Base-by-base conservation (phyloP, 30 jellyfish, hydroid and myxozoan genomes). In the Morbakka virulenta region DNA sequence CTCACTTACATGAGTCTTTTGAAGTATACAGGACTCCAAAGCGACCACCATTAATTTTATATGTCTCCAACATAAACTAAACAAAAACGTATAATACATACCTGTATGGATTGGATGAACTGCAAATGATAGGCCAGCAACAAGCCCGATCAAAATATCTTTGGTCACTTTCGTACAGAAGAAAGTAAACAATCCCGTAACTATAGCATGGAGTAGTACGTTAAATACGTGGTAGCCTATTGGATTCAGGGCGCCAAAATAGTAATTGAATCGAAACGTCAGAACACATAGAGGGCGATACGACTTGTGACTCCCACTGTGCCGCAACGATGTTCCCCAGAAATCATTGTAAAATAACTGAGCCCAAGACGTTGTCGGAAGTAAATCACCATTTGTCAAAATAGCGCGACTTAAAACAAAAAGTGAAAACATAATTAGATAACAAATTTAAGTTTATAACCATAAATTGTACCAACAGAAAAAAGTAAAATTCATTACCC, bases 221-320 rank as follows among this genome's bases (percentile, higher is more conserved):
- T 89, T 89, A 33, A 66, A 52, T 2, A 82, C 30, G 51, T 89
- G 97, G 35, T 89, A 89, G 3, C 97, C 94, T 52, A 32, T 52
- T n/a, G 97, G 97, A 50, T 89, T 62, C 53, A 89, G 67, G 23
- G 67, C 74, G 14, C 91, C 97, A 1, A 77, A 41, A 0, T 52
- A 23, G 83, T 89, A 82, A 82, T 89, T 89, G 20, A 89, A 64
- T 21, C 87, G 91, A 72, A 89, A 89, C 2, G 89, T 50, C 62
- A 89, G 49, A 27, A 89, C 94, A 35, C 96, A 83, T 0, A 89
- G 64, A 0, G 97, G 97, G 13, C 97, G 83, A 72, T 81, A 89
- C 17, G 97, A 89, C 83, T 89, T 89, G 86, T 89, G 97, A 52
- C 97, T 89, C 14, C 97, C 97, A 75, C 93, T 74, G 77, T 89